Evolutionary conservation across 2,113 vertebrate species (phyloP).

Genomic region (Podocnemis expansa): DNA sequence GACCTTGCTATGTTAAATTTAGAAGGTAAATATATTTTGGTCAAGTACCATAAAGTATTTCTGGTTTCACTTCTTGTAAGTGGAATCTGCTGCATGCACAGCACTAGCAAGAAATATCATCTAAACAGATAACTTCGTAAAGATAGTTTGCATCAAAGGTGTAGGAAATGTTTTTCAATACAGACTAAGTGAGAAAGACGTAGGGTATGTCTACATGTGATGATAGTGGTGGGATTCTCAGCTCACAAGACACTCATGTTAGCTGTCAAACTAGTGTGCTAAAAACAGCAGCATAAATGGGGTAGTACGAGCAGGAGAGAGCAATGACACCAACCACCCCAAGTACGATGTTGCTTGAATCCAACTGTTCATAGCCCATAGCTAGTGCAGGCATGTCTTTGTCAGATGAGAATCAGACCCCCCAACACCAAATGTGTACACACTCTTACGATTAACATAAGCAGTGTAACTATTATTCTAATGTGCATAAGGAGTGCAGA

Average conservation of each 20-base stretch:
- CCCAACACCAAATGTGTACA: background rate
- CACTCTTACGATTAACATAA: background rate
- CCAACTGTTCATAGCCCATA: background rate
- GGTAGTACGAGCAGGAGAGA: background rate
- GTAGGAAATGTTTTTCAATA: background rate
- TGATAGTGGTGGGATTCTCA: background rate
- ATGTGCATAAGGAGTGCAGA: background rate
- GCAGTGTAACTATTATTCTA: background rate
- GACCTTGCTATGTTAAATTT: background rate
- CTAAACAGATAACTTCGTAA: background rate
- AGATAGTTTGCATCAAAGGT: background rate
- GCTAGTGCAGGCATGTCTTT: background rate
- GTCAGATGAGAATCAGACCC: background rate
- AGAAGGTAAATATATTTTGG: background rate
- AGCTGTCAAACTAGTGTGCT: background rate
- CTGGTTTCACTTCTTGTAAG: background rate
- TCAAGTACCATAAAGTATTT: background rate
- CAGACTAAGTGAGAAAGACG: background rate
- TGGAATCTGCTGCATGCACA: background rate
- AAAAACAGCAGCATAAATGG: background rate
- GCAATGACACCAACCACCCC: background rate
- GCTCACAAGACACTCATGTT: background rate
- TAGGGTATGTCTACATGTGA: background rate
- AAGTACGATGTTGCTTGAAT: background rate
- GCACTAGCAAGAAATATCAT: background rate